Base-by-base conservation (phyloP, 2,797 vertebrate species). In the Paramormyrops hopkinsi region DNA sequence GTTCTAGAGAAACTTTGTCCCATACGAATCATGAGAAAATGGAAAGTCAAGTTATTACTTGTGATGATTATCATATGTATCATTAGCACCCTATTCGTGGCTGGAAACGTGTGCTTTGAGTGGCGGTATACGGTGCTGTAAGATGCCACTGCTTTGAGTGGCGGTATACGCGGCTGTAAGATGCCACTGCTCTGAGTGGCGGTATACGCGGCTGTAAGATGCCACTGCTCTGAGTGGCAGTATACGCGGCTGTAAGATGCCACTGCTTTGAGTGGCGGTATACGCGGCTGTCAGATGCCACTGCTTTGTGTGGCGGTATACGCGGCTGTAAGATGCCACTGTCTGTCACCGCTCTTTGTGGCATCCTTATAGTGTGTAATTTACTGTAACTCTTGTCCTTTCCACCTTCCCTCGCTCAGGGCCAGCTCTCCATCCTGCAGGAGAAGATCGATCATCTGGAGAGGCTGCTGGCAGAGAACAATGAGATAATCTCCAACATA, bases 371-470 rank as follows among this genome's bases (percentile, higher is more conserved):
- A 2, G 11, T 11, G 4, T 12, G 41, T 86, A 29, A 51, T 8
- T 41, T 5, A 41, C 19, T 6, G 53, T 48, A 22, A 29, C 1
- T 3, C 22, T 29, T 59, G 33, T 53, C 54, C n/a, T 65, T 22
- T 46, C 54, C 22, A 1, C 7, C 41, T 83, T 46, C 51, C 33
- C 29, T 88, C 65, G 5, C 89, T 14, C 92, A 98, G 98, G 97
- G 96, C 1, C 97, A 98, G 48, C 95, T 99, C 92, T 96, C 94
- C 90, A 95, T 95, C 93, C 94, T 99, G 89, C 97, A 97, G 95
- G 95, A 97, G 91, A 98, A 97, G 96, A 98, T 99, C 90, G 97
- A 98, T 91, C 96, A 96, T 89, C 94, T 99, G 91, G 98, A 99
- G 92, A 95, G 89, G 44, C 95, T 98, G 37, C 94, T 99, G 53